Evolutionary conservation across 2,113 vertebrate species (phyloP), one percentile per base, ranked within the genome.

Genomic region (Plectropomus leopardus): DNA sequence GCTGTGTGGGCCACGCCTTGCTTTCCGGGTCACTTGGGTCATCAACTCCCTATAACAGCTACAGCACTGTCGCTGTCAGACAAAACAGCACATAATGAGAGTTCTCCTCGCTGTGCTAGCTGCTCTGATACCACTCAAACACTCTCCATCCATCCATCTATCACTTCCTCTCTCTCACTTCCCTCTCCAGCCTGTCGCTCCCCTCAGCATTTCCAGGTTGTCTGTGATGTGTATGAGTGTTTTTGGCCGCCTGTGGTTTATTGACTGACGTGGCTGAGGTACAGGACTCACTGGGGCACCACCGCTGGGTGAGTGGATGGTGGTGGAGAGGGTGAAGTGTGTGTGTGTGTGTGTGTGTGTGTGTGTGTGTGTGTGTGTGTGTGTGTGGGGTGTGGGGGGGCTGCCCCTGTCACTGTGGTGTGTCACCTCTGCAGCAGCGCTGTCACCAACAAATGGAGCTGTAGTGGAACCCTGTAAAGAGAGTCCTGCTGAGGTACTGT

Each of bases 391-490:
- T 45, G 70, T 50, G 68, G 81, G 73, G 76, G 53, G 82, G 72
- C 53, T 88, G 85, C 64, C 80, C 88, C 88, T 91, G 86, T 89
- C 88, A 89, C 81, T 80, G 82, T 66, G 76, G 92, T 85, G 87
- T 89, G 90, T 92, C 91, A 93, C 86, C 92, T 92, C 82, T 75
- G 71, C 88, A 78, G 89, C 81, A 86, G 85, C 6, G 76, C 89
- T 94, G 92, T 93, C 92, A 90, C 91, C 83, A 89, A 89, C 91
- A 92, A 94, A 90, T 92, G 91, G 91, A 86, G 91, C 88, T 73
- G 86, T 61, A 84, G 89, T 85, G 91, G 92, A 91, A 87, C 88
- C 93, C 88, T 78, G 82, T 85, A 87, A 92, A 88, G 91, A 83
- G 84, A 77, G 80, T 88, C 90, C 80, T 86, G 90, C 93, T 92